phyloP scores from a whole-genome alignment of 2,113 vertebrate species.

The Mesitornis unicolor region DNA sequence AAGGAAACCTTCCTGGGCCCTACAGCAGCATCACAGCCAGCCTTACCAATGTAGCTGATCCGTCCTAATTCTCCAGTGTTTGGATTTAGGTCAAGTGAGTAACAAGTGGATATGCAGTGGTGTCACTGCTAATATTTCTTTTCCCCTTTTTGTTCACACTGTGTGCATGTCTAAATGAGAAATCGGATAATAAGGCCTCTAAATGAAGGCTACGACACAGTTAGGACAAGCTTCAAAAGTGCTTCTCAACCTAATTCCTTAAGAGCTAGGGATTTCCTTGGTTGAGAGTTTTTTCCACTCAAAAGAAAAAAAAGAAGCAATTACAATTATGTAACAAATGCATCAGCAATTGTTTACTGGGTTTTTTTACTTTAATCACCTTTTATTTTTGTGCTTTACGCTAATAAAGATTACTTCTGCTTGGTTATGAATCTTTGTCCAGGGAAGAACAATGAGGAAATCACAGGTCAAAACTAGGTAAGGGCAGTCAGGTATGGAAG shows the following conservation, averaged over 20 bases:
- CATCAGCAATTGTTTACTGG: background rate
- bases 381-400: too few relatives aligned
- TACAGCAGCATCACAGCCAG: background rate
- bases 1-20: background rate
- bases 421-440: background rate
- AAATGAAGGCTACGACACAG: background rate
- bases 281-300: background rate
- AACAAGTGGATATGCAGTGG: background rate
- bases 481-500: background rate
- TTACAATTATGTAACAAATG: background rate
- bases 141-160: background rate
- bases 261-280: background rate
- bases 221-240: background rate
- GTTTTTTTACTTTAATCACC: background rate
- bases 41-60: background rate
- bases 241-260: background rate
- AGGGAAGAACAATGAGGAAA: background rate
- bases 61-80: background rate
- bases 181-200: background rate
- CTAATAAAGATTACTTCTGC: background rate
- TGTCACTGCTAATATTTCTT: background rate
- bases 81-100: background rate
- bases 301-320: background rate
- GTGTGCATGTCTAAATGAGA: background rate
- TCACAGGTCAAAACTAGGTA: background rate